phyloP scores from a whole-genome alignment of 2,888 invertebrate species.

The Drymonia ruficornis region DNA sequence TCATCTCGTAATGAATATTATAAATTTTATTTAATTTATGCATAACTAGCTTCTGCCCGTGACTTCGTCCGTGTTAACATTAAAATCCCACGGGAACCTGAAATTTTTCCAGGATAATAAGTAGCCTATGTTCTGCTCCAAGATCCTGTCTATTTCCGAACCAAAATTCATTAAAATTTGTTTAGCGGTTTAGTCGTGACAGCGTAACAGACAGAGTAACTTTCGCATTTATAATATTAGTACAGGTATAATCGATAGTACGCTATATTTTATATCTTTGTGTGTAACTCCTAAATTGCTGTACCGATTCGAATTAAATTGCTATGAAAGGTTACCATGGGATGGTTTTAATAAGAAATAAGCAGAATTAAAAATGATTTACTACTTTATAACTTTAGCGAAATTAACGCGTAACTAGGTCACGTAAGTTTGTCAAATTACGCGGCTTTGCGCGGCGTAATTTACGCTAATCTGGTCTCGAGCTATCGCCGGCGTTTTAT shows the following conservation, averaged over 20 bases:
- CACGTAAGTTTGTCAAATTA: background rate
- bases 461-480: background rate
- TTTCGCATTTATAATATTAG: no score
- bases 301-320: background rate
- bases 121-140: no score
- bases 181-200: no score
- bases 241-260: background rate
- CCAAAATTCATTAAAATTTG: no score
- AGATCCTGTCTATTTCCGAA: no score
- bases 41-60: no score
- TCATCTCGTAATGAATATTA: background rate
- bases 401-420: background rate
- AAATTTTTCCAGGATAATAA: no score
- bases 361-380: background rate
- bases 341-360: background rate
- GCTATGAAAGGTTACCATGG: no score
- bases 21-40: no score
- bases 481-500: constrained; percentile 28
- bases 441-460: background rate
- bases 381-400: background rate
- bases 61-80: no score
- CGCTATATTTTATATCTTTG: background rate
- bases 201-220: no score
- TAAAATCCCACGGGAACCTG: no score
- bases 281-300: background rate